These are phyloP conservation scores for Blera fallax DNA, from an alignment of 2,888 invertebrate genomes.

Conservation along the genomic window DNA sequence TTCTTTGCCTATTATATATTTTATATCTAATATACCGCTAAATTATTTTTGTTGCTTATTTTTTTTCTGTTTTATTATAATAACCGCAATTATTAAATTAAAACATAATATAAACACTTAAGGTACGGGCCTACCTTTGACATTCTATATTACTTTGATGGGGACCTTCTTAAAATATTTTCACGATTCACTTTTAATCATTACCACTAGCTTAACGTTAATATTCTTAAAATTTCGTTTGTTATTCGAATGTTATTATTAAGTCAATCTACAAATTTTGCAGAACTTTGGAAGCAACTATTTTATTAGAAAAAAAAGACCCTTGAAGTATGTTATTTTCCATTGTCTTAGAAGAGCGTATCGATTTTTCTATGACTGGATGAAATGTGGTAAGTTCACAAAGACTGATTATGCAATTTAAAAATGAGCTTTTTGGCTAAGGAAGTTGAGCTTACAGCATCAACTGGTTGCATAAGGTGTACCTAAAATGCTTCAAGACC, in stretches of 20 bases:
- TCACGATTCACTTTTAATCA: conserved; percentile 52
- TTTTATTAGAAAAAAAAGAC: conserved; percentile 50
- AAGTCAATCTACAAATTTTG: conserved; percentile 34
- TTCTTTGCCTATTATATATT: no score
- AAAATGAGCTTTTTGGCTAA: conserved; percentile 32
- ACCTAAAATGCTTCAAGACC: background rate
- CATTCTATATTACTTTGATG: conserved; percentile 62
- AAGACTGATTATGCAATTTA: conserved; percentile 40
- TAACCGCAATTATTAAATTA: background rate
- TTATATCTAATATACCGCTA: background rate
- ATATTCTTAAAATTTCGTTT: conserved; percentile 1
- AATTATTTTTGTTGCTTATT: background rate
- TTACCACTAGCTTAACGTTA: conserved; percentile 31
- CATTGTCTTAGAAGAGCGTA: conserved; percentile 57
- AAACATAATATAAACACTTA: background rate
- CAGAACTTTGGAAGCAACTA: conserved; percentile 50
- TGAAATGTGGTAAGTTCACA: conserved; percentile 20
- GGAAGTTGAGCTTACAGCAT: conserved; percentile 27
- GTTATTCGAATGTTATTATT: background rate
- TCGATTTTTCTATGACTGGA: conserved; percentile 64
- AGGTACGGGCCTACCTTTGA: conserved; percentile 52
- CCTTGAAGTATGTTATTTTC: conserved; percentile 52
- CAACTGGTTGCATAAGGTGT: conserved; percentile 47
- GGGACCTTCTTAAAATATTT: conserved; percentile 35
- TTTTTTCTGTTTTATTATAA: background rate